These are phyloP conservation scores for Athetis lepigone DNA, from an alignment of 2,888 invertebrate genomes.

Conservation along the genomic window DNA sequence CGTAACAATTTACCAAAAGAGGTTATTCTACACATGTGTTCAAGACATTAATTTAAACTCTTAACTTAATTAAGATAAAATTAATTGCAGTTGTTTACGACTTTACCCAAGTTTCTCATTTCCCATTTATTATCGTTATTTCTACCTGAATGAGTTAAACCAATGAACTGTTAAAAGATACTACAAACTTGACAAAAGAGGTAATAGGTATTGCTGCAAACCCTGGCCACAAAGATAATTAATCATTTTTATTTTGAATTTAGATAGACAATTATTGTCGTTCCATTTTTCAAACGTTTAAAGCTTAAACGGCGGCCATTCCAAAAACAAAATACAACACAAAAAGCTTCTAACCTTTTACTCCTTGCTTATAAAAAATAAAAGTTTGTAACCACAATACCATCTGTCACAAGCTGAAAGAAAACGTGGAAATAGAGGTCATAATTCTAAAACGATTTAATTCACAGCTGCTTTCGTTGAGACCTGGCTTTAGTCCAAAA, in stretches of 20 bases:
- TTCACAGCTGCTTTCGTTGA: slow-evolving; percentile 46
- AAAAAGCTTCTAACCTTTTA: background rate
- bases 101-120: slow-evolving; percentile 39
- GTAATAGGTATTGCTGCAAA: slow-evolving; percentile 4
- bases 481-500: slow-evolving; percentile 62
- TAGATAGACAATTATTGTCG: background rate
- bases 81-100: slow-evolving; percentile 39
- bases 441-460: slow-evolving; percentile 53
- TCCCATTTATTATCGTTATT: slow-evolving; percentile 39
- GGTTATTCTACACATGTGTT: slow-evolving; percentile 7
- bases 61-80: slow-evolving; percentile 18
- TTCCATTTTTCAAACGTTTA: slow-evolving; percentile 19
- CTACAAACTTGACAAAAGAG: slow-evolving; percentile 16
- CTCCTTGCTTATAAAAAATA: slow-evolving; percentile 8
- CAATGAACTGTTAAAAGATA: slow-evolving; percentile 36
- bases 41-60: slow-evolving; percentile 22
- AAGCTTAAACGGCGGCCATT: background rate
- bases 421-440: slow-evolving; percentile 37
- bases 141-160: slow-evolving; percentile 33
- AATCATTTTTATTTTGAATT: background rate
- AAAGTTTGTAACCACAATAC: slow-evolving; percentile 3
- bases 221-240: slow-evolving; percentile 8
- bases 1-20: background rate
- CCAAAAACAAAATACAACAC: slow-evolving; percentile 8
- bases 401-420: slow-evolving; percentile 23